These are phyloP conservation scores for Cassiopea andromeda DNA, from an alignment of 30 jellyfish, hydroid and myxozoan genomes.

Conservation along the genomic window DNA sequence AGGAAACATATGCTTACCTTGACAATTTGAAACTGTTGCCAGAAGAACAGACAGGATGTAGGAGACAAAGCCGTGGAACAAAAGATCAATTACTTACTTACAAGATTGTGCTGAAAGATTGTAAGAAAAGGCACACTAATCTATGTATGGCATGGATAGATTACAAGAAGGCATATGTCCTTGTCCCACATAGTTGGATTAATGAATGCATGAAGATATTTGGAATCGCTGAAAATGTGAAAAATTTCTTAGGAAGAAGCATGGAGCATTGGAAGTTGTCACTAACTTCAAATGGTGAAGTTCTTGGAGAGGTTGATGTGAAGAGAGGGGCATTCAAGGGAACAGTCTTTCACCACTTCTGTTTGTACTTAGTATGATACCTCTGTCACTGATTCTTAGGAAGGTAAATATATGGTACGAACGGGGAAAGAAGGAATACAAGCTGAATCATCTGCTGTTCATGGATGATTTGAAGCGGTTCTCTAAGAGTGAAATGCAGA, in stretches of 20 bases:
- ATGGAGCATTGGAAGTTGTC: too few relatives aligned
- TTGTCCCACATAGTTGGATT: too few relatives aligned
- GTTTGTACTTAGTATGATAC: constrained; percentile 19
- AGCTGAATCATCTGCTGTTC: not conserved
- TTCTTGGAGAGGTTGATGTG: too few relatives aligned
- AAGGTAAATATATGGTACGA: not conserved
- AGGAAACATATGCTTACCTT: not conserved
- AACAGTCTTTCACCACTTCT: constrained; percentile 19
- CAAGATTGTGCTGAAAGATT: not conserved
- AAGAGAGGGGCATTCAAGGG: constrained; percentile 53
- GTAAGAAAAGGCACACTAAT: constrained; percentile 11
- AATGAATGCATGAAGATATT: too few relatives aligned
- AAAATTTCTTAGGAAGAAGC: too few relatives aligned
- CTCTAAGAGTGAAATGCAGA: not conserved
- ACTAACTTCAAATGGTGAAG: too few relatives aligned
- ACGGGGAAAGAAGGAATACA: not conserved
- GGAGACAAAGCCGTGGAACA: not conserved
- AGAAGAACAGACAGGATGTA: not conserved
- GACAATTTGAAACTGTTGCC: not conserved
- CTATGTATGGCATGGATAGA: constrained; percentile 24
- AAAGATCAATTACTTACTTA: not conserved
- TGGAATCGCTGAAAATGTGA: too few relatives aligned
- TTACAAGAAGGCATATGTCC: constrained; percentile 22
- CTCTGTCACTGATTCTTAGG: constrained; percentile 7
- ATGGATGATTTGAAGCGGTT: constrained; percentile 30